These are phyloP conservation scores for Drosophila greeni DNA, from an alignment of 2,888 invertebrate genomes.

Conservation along the genomic window DNA sequence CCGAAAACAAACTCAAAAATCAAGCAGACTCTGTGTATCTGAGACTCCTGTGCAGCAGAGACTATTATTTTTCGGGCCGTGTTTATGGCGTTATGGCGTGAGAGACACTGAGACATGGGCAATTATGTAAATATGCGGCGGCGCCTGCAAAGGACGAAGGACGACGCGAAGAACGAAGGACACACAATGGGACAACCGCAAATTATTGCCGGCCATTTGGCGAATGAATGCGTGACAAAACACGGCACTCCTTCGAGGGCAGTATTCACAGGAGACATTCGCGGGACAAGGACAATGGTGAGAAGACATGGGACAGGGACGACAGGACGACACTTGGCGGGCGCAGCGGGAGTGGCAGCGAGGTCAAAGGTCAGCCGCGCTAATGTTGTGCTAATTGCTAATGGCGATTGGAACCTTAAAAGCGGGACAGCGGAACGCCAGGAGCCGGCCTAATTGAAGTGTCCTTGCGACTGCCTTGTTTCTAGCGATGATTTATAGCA, in stretches of 20 bases:
- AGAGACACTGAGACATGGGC: conserved; percentile 58
- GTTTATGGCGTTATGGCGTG: conserved; percentile 28
- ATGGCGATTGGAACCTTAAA: conserved; percentile 58
- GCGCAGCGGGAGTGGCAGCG: conserved; percentile 67
- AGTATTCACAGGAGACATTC: conserved; percentile 21
- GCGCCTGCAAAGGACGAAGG: conserved; percentile 56
- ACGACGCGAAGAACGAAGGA: conserved; percentile 29
- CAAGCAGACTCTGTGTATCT: conserved; percentile 6
- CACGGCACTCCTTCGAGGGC: conserved; percentile 32
- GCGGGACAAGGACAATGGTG: conserved; percentile 61
- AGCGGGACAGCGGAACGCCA: conserved; percentile 19
- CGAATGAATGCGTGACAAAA: conserved; percentile 69
- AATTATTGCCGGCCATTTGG: conserved; percentile 68
- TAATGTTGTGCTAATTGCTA: conserved; percentile 73
- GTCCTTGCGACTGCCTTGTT: conserved; percentile 44
- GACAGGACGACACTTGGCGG: conserved; percentile 42
- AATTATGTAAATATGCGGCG: conserved; percentile 70
- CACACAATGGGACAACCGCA: conserved; percentile 66
- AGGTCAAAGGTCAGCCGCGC: conserved; percentile 73
- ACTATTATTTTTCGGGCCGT: conserved; percentile 5
- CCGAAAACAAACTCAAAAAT: conserved; percentile 19
- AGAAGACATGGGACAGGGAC: conserved; percentile 24
- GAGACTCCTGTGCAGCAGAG: conserved; percentile 1
- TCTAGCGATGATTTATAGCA: conserved; percentile 46
- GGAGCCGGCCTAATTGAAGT: conserved; percentile 61